Evolutionary conservation across 2,888 invertebrate species (phyloP).

Genomic region (Lasioglossum villosulum): DNA sequence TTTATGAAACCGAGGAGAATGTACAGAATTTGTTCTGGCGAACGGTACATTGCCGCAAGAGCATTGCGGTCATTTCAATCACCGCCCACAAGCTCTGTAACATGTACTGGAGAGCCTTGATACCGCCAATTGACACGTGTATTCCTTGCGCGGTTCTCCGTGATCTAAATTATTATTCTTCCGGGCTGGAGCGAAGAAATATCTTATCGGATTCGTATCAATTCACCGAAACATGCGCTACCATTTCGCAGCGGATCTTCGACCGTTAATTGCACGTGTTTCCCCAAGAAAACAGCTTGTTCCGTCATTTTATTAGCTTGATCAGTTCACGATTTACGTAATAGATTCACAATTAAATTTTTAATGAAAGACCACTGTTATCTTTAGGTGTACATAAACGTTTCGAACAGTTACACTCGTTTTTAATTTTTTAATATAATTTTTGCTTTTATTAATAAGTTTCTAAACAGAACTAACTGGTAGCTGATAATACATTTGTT

Average conservation of each 20-base stretch:
- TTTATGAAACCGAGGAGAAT: conserved; percentile 59
- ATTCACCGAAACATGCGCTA: conserved; percentile 17
- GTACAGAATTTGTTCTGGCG: conserved; percentile 58
- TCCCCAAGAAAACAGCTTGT: not conserved
- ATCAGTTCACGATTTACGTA: not conserved
- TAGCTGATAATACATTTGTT: too few species aligned
- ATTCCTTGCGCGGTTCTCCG: conserved; percentile 50
- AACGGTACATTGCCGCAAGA: conserved; percentile 59
- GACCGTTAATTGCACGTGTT: conserved; percentile 2
- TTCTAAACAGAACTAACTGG: too few species aligned
- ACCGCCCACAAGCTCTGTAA: conserved; percentile 58
- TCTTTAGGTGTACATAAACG: too few species aligned
- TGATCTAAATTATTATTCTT: conserved; percentile 64
- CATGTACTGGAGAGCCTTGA: conserved; percentile 54
- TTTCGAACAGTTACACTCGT: too few species aligned
- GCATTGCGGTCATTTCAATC: conserved; percentile 70
- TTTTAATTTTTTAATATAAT: too few species aligned
- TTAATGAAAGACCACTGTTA: too few species aligned
- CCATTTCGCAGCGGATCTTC: not conserved
- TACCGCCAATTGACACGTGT: conserved; percentile 66
- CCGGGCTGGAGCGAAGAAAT: conserved; percentile 14
- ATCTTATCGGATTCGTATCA: conserved; percentile 32
- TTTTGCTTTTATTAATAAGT: too few species aligned
- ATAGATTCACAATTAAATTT: not conserved
- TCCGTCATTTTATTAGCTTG: not conserved